A percentile compares a stretch with the other conserved stretches of the same genome.
Evolutionary conservation across 2,888 invertebrate genomes (phyloP).

Genomic region (Dioctria linearis): DNA sequence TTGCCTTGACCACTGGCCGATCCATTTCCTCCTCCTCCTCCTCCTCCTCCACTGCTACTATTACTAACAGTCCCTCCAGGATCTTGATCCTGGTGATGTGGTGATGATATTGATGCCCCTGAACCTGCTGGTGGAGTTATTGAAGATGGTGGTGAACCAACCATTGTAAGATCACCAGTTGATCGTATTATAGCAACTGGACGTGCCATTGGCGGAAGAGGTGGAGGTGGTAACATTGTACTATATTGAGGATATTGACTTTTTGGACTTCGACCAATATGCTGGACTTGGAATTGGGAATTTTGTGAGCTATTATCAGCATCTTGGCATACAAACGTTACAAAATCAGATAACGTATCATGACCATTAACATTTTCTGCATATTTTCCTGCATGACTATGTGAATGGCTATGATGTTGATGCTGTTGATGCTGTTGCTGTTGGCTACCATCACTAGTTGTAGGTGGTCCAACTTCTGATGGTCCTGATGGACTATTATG

Average conservation of each 20-base stretch:
- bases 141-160: conserved; percentile 77
- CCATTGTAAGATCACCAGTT: conserved; percentile 79
- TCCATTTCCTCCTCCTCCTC: conserved; percentile 67
- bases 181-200: conserved; percentile 97
- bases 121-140: conserved; percentile 73
- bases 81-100: conserved; percentile 67
- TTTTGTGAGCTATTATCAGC: conserved; percentile 84
- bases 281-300: conserved; percentile 69
- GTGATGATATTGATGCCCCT: conserved; percentile 65
- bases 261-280: conserved; percentile 76
- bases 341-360: conserved; percentile 95
- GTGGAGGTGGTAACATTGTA: conserved; percentile 95
- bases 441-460: conserved; percentile 60
- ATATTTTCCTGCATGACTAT: conserved; percentile 75
- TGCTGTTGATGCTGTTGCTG: conserved; percentile 61
- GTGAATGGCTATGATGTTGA: conserved; percentile 59
- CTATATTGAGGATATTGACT: conserved; percentile 86
- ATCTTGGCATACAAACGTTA: conserved; percentile 97
- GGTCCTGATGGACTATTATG: conserved; percentile 66
- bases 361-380: conserved; percentile 81
- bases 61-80: conserved; percentile 59
- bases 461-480: conserved; percentile 58
- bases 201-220: conserved; percentile 95
- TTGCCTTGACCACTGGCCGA: conserved; percentile 12
- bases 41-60: conserved; percentile 61